These are phyloP conservation scores for Planococcus citri DNA, from an alignment of 1,140 invertebrate genomes.

Conservation along the genomic window DNA sequence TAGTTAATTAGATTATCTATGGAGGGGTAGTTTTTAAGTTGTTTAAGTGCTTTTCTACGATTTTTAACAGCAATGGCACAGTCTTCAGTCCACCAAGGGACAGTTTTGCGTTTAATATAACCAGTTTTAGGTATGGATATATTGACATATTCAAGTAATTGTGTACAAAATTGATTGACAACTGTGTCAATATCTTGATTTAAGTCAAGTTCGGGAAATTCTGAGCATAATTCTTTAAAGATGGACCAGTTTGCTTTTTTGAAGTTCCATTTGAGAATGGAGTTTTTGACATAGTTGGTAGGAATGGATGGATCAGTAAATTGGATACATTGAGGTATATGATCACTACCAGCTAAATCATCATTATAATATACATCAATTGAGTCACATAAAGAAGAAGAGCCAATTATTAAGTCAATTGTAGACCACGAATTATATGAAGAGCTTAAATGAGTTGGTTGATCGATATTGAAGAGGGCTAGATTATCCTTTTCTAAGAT, in stretches of 20 bases:
- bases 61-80: background rate
- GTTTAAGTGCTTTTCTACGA: background rate
- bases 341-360: constrained; percentile 15
- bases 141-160: constrained; percentile 1
- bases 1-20: background rate
- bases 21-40: background rate
- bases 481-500: constrained; percentile 21
- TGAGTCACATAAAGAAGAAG: background rate
- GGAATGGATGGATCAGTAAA: background rate
- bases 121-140: background rate
- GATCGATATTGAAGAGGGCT: too few species aligned
- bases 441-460: too few species aligned
- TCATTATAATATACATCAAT: background rate
- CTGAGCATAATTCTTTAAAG: constrained; percentile 4
- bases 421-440: constrained; percentile 12
- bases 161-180: background rate
- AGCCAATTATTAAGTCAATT: constrained; percentile 9
- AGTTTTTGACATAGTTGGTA: constrained; percentile 9
- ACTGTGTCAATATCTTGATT: constrained; percentile 15
- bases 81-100: constrained; percentile 15
- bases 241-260: constrained; percentile 9
- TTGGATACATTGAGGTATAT: background rate
- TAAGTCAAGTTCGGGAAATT: background rate
- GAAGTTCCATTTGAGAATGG: background rate
- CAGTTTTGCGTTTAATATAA: background rate